Base-by-base conservation (phyloP, 2,113 vertebrate species). In the Myrmecophaga tridactyla region DNA sequence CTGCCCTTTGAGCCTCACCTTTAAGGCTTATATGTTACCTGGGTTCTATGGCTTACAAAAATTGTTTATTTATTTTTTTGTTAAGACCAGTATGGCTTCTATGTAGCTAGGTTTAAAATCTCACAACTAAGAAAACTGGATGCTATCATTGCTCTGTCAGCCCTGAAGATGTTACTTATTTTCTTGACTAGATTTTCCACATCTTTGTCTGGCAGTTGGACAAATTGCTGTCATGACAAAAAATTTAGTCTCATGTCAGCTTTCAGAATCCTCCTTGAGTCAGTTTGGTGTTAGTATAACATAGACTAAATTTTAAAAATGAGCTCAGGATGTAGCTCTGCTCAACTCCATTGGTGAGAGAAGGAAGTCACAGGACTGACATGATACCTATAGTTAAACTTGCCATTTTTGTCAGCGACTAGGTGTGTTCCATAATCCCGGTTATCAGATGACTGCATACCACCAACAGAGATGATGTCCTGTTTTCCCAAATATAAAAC, bases 131-230 rank as follows among this genome's bases (percentile, higher is more conserved):
- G 43, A 69, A 36, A 4, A 10, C 0, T 7, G 15, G 23, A 41
- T 23, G 25, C 6, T 27, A 3, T 18, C 27, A 2, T 58, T 46
- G 48, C 46, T 27, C 39, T 41, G 14, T 48, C 53, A 29, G 1
- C 25, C 51, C 23, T 78, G 43, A 78, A 62, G 36, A 34, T 39
- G 60, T 31, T 21, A 41, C 23, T 82, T 70, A 0, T 62, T 34
- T 48, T 25, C 63, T 94, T 53, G 56, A 27, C 73, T 94, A n/a
- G 15, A 25, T 93, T 72, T 85, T 91, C 56, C 48, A 2, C 25
- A 7, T 85, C 23, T 69, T 43, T 58, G 53, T 63, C 36, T 86
- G 62, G 27, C 46, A 72, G 6, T 63, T 60, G 85, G 62, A 41
- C 46, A 17, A 14, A 60, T 67, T 51, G 53, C 36, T 80, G 4